Conservation (phyloP, 2,113 vertebrate genomes). For the Ardeotis arabs region DNA sequence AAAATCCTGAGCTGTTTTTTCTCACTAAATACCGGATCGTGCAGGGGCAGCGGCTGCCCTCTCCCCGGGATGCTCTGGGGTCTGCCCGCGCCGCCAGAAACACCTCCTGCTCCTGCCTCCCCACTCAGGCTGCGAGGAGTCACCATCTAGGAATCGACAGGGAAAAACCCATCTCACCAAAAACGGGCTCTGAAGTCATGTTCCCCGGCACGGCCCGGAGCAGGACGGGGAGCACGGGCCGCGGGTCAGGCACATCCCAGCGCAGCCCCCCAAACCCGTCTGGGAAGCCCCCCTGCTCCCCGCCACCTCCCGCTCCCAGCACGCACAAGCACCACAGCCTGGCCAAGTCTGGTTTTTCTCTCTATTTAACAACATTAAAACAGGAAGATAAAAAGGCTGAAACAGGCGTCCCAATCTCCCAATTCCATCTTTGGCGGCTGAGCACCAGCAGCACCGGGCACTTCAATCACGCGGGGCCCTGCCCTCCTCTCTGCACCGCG, state of each 20-base stretch:
- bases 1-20: neutral
- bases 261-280: neutral
- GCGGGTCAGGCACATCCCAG: neutral
- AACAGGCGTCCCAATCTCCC: neutral
- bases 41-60: neutral
- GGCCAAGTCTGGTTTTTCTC: neutral
- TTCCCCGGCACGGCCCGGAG: accelerated
- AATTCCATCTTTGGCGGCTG: conserved; percentile 10
- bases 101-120: neutral
- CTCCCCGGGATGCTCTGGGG: neutral
- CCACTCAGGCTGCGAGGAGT: accelerated
- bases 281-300: neutral
- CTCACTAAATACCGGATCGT: accelerated
- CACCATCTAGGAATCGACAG: accelerated
- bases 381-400: neutral
- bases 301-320: accelerated
- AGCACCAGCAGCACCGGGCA: neutral
- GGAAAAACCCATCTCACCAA: neutral
- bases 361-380: neutral
- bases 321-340: neutral
- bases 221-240: neutral
- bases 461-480: neutral
- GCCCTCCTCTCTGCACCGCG: neutral
- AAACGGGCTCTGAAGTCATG: neutral
- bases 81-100: neutral